phyloP scores from a whole-genome alignment of 2,797 vertebrate genomes.

The Xiphophorus birchmanni region DNA sequence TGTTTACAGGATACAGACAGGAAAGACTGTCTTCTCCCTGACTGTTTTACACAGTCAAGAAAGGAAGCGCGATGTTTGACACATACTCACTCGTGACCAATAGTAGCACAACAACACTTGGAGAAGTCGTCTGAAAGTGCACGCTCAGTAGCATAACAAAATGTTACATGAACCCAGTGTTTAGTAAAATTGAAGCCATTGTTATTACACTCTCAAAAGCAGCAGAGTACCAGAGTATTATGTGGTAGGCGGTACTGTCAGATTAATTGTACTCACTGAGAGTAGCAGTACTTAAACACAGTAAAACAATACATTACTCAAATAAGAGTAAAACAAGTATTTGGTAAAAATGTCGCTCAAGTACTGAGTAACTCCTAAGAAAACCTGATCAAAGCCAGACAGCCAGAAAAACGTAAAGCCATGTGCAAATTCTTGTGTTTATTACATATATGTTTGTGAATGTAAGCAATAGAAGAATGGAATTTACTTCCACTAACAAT shows the following conservation, averaged over 20 bases:
- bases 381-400: too few species aligned
- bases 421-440: too few species aligned
- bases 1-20: conserved; percentile 73
- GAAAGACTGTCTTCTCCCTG: conserved; percentile 49
- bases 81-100: conserved; percentile 44
- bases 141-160: not conserved
- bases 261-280: not conserved
- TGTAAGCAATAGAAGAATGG: too few species aligned
- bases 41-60: conserved; percentile 46
- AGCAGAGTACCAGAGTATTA: not conserved
- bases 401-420: too few species aligned
- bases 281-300: not conserved
- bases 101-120: conserved; percentile 24
- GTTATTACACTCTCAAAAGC: not conserved
- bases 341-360: not conserved
- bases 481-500: too few species aligned
- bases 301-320: not conserved
- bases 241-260: not conserved
- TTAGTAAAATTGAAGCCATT: not conserved
- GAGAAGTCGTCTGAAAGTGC: not conserved
- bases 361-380: too few species aligned
- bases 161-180: not conserved
- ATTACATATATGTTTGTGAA: too few species aligned
- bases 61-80: conserved; percentile 50
- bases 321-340: not conserved